Percentiles rank a stretch among this genome's conserved stretches.
Evolutionary conservation across 92 coral and sea anemone species (phyloP).

Genomic region (Metridium senile): DNA sequence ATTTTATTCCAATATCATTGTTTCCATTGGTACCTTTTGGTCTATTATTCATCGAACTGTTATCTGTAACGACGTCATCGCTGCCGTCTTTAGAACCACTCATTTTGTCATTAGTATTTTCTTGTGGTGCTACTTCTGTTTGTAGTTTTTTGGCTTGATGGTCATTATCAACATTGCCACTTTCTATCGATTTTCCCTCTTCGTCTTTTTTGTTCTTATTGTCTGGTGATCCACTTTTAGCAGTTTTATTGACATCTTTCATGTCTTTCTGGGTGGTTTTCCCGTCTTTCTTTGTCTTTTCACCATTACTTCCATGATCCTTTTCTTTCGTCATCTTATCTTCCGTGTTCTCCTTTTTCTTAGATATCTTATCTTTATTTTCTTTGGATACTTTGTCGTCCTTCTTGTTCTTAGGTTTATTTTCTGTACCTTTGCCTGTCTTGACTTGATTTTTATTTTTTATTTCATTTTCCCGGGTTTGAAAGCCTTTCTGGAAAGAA

Average conservation of each 20-base stretch:
- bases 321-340: not conserved
- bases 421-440: constrained; percentile 1
- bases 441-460: not conserved
- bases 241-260: not conserved
- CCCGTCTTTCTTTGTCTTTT: not conserved
- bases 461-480: not conserved
- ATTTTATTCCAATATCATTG: not conserved
- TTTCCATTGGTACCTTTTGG: not conserved
- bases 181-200: no score
- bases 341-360: no score
- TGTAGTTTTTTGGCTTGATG: not conserved
- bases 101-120: not conserved
- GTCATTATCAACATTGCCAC: no score
- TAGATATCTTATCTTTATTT: not conserved
- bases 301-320: not conserved
- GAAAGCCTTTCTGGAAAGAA: not conserved
- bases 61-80: no score
- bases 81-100: no score
- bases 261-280: not conserved
- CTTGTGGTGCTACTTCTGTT: not conserved
- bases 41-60: not conserved
- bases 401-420: not conserved
- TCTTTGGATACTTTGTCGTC: not conserved
- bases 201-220: no score
- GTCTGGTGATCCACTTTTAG: not conserved